A percentile compares a stretch with the other conserved stretches of the same genome.
Conservation (phyloP, 1,140 invertebrate species). For the Pygmarrhopalites habei region DNA sequence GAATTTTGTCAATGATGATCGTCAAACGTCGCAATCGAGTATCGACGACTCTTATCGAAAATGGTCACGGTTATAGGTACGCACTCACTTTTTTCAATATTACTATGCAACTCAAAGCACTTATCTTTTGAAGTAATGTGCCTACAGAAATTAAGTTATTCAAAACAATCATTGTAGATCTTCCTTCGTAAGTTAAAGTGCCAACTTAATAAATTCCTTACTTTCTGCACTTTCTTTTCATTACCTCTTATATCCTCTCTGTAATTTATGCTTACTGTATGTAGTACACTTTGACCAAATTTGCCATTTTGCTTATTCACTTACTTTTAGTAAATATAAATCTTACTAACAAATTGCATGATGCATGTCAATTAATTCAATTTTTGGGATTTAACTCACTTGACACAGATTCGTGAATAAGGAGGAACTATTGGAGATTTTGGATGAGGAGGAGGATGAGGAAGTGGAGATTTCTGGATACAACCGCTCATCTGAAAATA, state of each 20-base stretch:
- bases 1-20: conserved; percentile 27
- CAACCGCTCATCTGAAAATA: background rate
- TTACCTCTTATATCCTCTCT: too few relatives aligned
- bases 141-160: background rate
- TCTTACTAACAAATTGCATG: too few relatives aligned
- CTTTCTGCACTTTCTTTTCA: too few relatives aligned
- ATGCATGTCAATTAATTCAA: background rate
- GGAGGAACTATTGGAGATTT: background rate
- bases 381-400: background rate
- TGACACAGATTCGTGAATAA: background rate
- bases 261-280: too few relatives aligned
- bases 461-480: background rate
- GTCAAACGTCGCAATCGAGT: background rate
- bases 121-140: too few relatives aligned
- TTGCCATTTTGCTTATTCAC: too few relatives aligned
- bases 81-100: background rate
- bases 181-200: background rate
- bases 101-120: too few relatives aligned
- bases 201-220: background rate
- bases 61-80: conserved; percentile 22
- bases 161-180: background rate
- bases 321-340: too few relatives aligned
- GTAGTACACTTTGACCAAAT: too few relatives aligned
- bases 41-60: background rate
- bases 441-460: background rate